phyloP scores from a whole-genome alignment of 2,888 invertebrate genomes.

The Sepioteuthis lessoniana region DNA sequence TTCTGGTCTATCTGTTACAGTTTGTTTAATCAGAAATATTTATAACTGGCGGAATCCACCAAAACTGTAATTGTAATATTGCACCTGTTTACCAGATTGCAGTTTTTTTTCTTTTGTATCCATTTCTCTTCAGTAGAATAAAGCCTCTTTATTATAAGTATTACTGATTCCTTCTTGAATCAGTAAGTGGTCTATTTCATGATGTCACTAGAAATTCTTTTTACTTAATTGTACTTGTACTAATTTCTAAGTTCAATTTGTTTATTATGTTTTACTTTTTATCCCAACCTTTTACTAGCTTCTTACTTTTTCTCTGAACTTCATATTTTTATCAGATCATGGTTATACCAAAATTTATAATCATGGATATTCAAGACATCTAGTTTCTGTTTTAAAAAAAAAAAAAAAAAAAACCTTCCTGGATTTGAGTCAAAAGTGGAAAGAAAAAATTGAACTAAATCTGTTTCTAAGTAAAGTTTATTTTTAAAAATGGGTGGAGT shows the following conservation, averaged over 20 bases:
- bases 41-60: too few species aligned
- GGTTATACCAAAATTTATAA: neutral
- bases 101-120: too few species aligned
- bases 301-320: neutral
- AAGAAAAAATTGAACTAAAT: too few species aligned
- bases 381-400: neutral
- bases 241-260: neutral
- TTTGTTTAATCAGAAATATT: too few species aligned
- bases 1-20: too few species aligned
- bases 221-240: neutral
- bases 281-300: neutral
- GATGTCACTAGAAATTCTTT: neutral
- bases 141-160: neutral
- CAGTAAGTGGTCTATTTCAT: neutral
- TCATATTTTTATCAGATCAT: neutral
- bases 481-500: neutral
- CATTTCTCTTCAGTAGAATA: too few species aligned
- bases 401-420: too few species aligned
- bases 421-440: neutral
- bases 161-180: neutral
- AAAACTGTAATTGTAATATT: too few species aligned
- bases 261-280: neutral
- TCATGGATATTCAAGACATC: neutral
- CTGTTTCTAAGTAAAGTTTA: neutral
- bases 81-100: too few species aligned